Conservation (phyloP, 2,797 vertebrate species). For the Protonibea diacanthus region DNA sequence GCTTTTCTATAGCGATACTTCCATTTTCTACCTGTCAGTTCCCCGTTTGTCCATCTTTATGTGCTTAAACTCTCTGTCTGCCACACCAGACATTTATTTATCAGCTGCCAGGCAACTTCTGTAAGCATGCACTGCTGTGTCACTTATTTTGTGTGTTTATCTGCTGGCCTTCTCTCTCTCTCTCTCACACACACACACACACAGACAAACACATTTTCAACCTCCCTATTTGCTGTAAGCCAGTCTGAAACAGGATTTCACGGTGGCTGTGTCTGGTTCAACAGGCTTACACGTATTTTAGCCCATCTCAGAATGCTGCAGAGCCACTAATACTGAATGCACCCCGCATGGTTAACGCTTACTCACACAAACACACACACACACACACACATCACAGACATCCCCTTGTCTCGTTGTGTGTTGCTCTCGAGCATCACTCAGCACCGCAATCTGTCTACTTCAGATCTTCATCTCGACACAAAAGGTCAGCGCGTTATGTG, state of each 20-base stretch:
- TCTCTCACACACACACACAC: background rate
- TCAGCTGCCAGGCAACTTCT: constrained; percentile 52
- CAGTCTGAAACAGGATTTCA: constrained; percentile 77
- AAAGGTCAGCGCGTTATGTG: constrained; percentile 56
- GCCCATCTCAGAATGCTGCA: constrained; percentile 36
- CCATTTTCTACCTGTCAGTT: constrained; percentile 25
- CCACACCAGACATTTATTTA: constrained; percentile 36
- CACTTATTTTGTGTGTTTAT: constrained; percentile 27
- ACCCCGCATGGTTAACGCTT: constrained; percentile 27
- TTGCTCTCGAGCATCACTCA: constrained; percentile 42
- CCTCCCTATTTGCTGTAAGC: constrained; percentile 50
- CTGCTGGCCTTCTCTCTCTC: background rate
- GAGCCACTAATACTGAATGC: constrained; percentile 46
- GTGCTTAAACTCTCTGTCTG: constrained; percentile 24
- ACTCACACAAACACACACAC: constrained; percentile 15
- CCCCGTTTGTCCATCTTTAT: constrained; percentile 12
- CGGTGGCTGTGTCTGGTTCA: constrained; percentile 65
- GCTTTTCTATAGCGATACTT: constrained; percentile 21
- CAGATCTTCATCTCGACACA: constrained; percentile 43
- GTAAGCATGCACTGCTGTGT: constrained; percentile 1
- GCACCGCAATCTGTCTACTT: constrained; percentile 46
- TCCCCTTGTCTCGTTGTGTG: constrained; percentile 27
- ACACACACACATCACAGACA: background rate
- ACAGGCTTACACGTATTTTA: constrained; percentile 70
- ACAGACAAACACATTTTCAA: background rate